Evolutionary conservation across 92 coral and sea anemone species (phyloP).

Genomic region (Porites evermanni): DNA sequence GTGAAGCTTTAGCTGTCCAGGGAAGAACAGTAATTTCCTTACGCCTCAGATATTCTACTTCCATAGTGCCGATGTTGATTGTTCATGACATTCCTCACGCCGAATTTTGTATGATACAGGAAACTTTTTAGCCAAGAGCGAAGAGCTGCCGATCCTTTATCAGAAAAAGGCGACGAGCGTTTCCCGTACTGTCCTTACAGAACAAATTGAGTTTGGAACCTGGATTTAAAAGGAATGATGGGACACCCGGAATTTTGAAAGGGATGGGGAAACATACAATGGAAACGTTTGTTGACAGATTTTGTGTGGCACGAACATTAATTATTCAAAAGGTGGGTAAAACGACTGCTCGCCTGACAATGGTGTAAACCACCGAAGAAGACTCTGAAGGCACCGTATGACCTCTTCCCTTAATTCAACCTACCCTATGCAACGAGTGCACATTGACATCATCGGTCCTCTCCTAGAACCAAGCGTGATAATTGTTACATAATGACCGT

Average conservation of each 20-base stretch:
- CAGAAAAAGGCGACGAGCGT: slow-evolving; percentile 39
- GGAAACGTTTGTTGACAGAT: no score
- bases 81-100: slow-evolving; percentile 47
- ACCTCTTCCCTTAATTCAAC: no score
- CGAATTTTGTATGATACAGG: slow-evolving; percentile 51
- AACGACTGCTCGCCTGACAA: no score
- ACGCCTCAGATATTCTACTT: slow-evolving; percentile 41
- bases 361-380: no score
- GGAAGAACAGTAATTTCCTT: slow-evolving; percentile 36
- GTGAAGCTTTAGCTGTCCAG: slow-evolving; percentile 35
- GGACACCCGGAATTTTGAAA: no score
- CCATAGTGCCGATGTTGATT: slow-evolving; percentile 29
- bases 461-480: slow-evolving; percentile 51
- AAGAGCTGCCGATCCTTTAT: slow-evolving; percentile 52
- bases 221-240: no score
- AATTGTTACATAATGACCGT: slow-evolving; percentile 51
- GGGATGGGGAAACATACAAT: no score
- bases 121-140: slow-evolving; percentile 27
- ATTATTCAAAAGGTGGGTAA: no score
- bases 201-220: slow-evolving; percentile 46
- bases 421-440: no score
- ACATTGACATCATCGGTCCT: slow-evolving; percentile 29
- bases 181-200: slow-evolving; percentile 44
- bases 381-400: no score
- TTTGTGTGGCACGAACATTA: no score